Evolutionary conservation across 2,888 invertebrate species (phyloP).

Genomic region (Torymus aiolomorphi): DNA sequence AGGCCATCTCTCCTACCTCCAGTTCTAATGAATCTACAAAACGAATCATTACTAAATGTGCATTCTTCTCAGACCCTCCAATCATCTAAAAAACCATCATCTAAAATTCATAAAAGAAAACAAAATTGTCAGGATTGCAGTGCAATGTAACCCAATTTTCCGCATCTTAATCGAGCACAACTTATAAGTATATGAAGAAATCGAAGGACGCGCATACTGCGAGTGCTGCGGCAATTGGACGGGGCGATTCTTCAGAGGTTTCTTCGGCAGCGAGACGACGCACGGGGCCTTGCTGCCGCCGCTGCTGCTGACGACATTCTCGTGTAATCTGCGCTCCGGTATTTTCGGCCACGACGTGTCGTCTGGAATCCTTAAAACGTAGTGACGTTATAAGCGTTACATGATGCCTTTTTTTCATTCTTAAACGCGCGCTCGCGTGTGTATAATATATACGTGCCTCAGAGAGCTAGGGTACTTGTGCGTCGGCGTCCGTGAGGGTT

Average conservation of each 20-base stretch:
- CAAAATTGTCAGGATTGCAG: too few relatives aligned
- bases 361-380: constrained; percentile 66
- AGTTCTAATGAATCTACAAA: constrained; percentile 23
- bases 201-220: constrained; percentile 60
- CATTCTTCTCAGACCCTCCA: too few relatives aligned
- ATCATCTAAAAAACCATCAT: too few relatives aligned
- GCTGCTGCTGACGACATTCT: constrained; percentile 63
- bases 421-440: too few relatives aligned
- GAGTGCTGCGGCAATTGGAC: constrained; percentile 61
- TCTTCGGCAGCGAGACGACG: constrained; percentile 65
- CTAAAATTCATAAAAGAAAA: too few relatives aligned
- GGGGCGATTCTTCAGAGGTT: constrained; percentile 66
- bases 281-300: constrained; percentile 66
- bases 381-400: too few relatives aligned
- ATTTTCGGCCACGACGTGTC: constrained; percentile 74
- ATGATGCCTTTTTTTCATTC: too few relatives aligned
- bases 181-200: too few relatives aligned
- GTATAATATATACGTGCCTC: constrained; percentile 60
- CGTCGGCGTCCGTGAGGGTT: background rate
- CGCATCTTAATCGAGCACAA: too few relatives aligned
- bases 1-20: background rate
- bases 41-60: background rate
- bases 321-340: constrained; percentile 66
- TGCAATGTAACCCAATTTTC: too few relatives aligned
- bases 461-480: constrained; percentile 63